Conservation (phyloP, 1,140 invertebrate genomes). For the Brachionus asplanchnoidis region DNA sequence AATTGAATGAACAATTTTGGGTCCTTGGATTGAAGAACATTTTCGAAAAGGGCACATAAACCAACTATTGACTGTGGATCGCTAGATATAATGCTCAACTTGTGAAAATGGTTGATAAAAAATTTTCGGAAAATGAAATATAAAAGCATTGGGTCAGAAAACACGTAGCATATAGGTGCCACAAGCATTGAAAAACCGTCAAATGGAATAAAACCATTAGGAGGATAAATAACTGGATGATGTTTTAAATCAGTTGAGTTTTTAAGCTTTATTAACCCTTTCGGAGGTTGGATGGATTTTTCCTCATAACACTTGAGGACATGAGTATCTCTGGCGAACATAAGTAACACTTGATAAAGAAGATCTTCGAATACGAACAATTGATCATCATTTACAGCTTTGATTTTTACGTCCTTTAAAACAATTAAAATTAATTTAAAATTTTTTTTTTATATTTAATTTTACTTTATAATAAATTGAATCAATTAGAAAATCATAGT, state of each 20-base stretch:
- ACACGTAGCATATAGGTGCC: slow-evolving; percentile 86
- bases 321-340: slow-evolving; percentile 81
- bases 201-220: slow-evolving; percentile 88
- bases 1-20: slow-evolving; percentile 84
- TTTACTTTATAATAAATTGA: slow-evolving; percentile 81
- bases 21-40: slow-evolving; percentile 81
- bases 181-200: slow-evolving; percentile 96
- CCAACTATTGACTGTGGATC: slow-evolving; percentile 63
- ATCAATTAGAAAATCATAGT: slow-evolving; percentile 85
- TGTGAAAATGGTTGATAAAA: slow-evolving; percentile 83
- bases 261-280: slow-evolving; percentile 51
- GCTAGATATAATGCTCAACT: slow-evolving; percentile 80
- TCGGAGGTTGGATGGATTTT: slow-evolving; percentile 55
- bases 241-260: slow-evolving; percentile 52
- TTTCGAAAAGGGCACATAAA: slow-evolving; percentile 71
- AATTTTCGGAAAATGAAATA: slow-evolving; percentile 86
- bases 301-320: slow-evolving; percentile 62
- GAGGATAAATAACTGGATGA: slow-evolving; percentile 72
- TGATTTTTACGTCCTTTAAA: slow-evolving; percentile 76
- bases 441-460: neutral
- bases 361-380: slow-evolving; percentile 97
- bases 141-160: slow-evolving; percentile 75
- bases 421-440: neutral
- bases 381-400: slow-evolving; percentile 91
- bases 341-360: slow-evolving; percentile 85